Conservation (phyloP, 2,888 invertebrate species). For the Ichneumoninae sp. region DNA sequence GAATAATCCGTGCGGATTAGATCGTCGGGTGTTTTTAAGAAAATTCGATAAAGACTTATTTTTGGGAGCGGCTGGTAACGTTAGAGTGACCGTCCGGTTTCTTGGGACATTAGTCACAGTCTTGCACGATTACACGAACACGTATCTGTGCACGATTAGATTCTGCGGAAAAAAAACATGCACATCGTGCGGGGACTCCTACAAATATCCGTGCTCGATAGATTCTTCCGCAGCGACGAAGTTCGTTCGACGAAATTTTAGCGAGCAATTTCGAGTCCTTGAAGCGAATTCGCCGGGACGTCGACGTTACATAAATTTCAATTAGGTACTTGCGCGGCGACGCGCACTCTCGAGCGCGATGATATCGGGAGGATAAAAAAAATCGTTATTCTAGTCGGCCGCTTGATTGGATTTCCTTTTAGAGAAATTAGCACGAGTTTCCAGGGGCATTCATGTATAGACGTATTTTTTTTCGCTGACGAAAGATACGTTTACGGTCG, state of each 20-base stretch:
- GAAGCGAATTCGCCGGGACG: conserved; percentile 57
- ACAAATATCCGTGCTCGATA: neutral
- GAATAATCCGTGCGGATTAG: neutral
- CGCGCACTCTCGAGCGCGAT: conserved; percentile 21
- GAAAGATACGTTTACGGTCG: conserved; percentile 25
- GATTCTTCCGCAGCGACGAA: conserved; percentile 20
- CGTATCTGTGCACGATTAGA: conserved; percentile 20
- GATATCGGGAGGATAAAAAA: conserved; percentile 42
- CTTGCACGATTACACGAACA: conserved; percentile 37
- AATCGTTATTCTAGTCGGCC: conserved; percentile 38
- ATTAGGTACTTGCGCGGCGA: conserved; percentile 49
- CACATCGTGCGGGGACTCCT: neutral
- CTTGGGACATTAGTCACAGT: conserved; percentile 36
- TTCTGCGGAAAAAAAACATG: neutral
- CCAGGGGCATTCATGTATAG: conserved; percentile 4
- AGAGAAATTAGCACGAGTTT: conserved; percentile 18
- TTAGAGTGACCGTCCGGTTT: conserved; percentile 5
- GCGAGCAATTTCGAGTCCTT: conserved; percentile 56
- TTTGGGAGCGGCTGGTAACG: conserved; percentile 52
- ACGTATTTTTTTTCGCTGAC: conserved; percentile 26
- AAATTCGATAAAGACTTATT: neutral
- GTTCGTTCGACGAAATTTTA: conserved; percentile 35
- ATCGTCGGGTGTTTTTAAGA: conserved; percentile 4
- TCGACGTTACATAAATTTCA: conserved; percentile 67
- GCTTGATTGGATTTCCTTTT: conserved; percentile 49